A percentile compares a stretch with the other conserved stretches of the same genome.
phyloP scores from a whole-genome alignment of 2,113 vertebrate genomes.

The Bos javanicus region DNA sequence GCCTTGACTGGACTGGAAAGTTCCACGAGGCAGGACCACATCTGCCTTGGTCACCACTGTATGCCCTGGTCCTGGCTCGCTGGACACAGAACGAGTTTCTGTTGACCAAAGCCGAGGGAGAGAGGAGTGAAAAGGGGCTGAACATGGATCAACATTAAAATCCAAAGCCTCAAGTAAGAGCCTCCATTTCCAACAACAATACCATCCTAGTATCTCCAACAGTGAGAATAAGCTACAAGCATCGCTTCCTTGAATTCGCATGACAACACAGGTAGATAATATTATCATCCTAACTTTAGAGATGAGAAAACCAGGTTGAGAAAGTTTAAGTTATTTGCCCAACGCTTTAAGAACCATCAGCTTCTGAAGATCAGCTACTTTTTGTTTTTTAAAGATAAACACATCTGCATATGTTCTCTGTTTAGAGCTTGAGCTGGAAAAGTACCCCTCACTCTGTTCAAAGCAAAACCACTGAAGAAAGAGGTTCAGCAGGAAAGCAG shows the following conservation, averaged over 20 bases:
- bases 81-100: neutral
- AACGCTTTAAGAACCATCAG: neutral
- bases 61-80: neutral
- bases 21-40: neutral
- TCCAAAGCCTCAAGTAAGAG: neutral
- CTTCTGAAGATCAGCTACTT: neutral
- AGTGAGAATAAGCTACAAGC: neutral
- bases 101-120: neutral
- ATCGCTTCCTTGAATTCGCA: neutral
- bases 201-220: neutral
- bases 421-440: neutral
- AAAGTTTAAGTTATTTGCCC: neutral
- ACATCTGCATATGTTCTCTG: neutral
- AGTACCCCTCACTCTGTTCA: neutral
- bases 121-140: neutral
- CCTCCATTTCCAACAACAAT: rapidly evolving
- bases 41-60: neutral
- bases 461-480: neutral
- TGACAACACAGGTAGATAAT: neutral
- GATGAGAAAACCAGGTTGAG: neutral
- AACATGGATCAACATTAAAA: neutral
- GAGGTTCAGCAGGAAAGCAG: neutral
- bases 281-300: neutral
- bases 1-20: neutral
- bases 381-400: neutral